A percentile compares a stretch with the other conserved stretches of the same genome.
phyloP scores from a whole-genome alignment of 2,888 invertebrate species.

The Melanotus villosus region DNA sequence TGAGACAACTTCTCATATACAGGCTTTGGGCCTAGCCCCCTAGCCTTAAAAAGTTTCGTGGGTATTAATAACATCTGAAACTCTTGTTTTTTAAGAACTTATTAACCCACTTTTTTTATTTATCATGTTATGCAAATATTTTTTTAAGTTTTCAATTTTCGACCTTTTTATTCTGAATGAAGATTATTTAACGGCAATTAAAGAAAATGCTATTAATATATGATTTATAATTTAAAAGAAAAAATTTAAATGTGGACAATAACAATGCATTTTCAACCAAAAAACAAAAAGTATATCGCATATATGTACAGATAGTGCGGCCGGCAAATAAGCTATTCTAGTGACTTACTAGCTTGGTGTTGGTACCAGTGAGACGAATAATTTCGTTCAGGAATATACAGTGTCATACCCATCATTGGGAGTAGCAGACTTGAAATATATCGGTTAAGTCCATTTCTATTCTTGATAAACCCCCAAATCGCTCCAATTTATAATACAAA shows the following conservation, averaged over 20 bases:
- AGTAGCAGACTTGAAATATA: not conserved
- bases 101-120: too few species aligned
- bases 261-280: not conserved
- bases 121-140: too few species aligned
- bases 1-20: too few species aligned
- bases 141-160: too few species aligned
- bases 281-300: constrained; percentile 45
- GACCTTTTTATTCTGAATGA: too few species aligned
- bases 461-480: constrained; percentile 11
- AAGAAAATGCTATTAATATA: too few species aligned
- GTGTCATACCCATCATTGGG: constrained; percentile 23
- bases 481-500: constrained; percentile 30
- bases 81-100: too few species aligned
- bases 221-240: too few species aligned
- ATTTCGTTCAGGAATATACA: constrained; percentile 62
- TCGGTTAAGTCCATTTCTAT: not conserved
- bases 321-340: constrained; percentile 64
- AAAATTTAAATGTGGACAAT: constrained; percentile 10
- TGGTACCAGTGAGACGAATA: constrained; percentile 65
- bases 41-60: too few species aligned
- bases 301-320: constrained; percentile 60
- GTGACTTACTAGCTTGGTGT: constrained; percentile 65
- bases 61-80: too few species aligned
- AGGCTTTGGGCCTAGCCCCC: too few species aligned
- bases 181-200: too few species aligned